Evolutionary conservation across 2,888 invertebrate species (phyloP).

Genomic region (Zootermopsis nevadensis): DNA sequence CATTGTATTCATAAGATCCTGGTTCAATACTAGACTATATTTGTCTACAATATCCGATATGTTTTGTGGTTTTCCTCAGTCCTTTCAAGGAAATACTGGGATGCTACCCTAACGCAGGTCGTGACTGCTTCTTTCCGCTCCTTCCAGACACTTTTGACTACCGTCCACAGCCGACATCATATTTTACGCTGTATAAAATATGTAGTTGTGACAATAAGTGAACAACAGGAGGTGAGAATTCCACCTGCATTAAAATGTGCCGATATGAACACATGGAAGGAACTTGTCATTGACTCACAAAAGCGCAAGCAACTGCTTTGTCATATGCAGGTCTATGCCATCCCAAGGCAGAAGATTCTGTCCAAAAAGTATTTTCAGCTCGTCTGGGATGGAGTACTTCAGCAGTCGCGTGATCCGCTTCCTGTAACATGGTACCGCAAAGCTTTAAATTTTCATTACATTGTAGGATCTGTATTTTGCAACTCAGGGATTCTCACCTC

Average conservation of each 20-base stretch:
- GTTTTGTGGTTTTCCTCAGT: too few species aligned
- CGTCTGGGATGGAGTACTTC: constrained; percentile 40
- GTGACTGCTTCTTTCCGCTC: too few species aligned
- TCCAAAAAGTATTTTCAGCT: constrained; percentile 25
- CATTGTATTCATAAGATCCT: too few species aligned
- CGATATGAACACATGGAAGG: not conserved
- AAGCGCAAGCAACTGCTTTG: not conserved
- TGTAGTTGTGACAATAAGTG: not conserved
- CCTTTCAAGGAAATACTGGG: too few species aligned
- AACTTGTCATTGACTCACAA: constrained; percentile 29
- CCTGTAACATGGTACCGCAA: not conserved
- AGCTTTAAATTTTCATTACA: too few species aligned
- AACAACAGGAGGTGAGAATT: not conserved
- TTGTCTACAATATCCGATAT: too few species aligned
- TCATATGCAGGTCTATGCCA: constrained; percentile 29
- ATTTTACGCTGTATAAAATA: not conserved
- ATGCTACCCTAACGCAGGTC: too few species aligned
- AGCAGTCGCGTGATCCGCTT: not conserved
- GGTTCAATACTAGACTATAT: too few species aligned
- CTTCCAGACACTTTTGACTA: too few species aligned
- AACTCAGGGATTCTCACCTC: too few species aligned
- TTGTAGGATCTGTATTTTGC: too few species aligned
- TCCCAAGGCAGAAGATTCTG: constrained; percentile 32
- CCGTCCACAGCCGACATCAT: too few species aligned
- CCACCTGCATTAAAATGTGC: not conserved